phyloP scores from a whole-genome alignment of 35 echinoderm and acorn worm species.

The Amphiura filiformis region DNA sequence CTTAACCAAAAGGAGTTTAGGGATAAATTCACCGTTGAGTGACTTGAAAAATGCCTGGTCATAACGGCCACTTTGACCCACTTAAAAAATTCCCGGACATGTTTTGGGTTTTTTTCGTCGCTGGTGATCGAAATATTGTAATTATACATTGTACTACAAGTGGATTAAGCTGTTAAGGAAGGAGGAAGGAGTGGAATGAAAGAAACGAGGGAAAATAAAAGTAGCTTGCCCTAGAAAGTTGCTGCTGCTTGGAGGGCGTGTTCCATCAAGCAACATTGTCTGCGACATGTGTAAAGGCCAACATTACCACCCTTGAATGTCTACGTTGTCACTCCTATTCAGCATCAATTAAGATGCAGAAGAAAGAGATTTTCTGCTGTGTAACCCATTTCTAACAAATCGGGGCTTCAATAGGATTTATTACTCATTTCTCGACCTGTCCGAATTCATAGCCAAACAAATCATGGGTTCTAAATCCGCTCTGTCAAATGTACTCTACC shows the following conservation, averaged over 20 bases:
- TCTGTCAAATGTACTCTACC: background rate
- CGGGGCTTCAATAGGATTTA: background rate
- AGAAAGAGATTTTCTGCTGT: background rate
- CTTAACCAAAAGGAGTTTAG: background rate
- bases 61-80: background rate
- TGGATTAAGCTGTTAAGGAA: background rate
- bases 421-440: constrained; percentile 2
- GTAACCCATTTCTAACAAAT: background rate
- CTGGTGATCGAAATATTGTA: background rate
- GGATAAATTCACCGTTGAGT: background rate
- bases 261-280: constrained; percentile 5
- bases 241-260: background rate
- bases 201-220: background rate
- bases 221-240: constrained; percentile 1
- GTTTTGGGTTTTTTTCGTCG: too few species aligned
- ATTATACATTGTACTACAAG: too few species aligned
- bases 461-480: background rate
- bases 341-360: background rate
- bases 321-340: background rate
- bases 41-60: background rate
- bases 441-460: background rate
- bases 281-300: background rate
- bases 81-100: background rate
- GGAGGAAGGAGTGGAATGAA: background rate
- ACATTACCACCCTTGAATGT: background rate